Percentiles rank a stretch among this genome's conserved stretches.
Evolutionary conservation across 1,140 invertebrate genomes (phyloP).

Genomic region (Pararge aegeria): DNA sequence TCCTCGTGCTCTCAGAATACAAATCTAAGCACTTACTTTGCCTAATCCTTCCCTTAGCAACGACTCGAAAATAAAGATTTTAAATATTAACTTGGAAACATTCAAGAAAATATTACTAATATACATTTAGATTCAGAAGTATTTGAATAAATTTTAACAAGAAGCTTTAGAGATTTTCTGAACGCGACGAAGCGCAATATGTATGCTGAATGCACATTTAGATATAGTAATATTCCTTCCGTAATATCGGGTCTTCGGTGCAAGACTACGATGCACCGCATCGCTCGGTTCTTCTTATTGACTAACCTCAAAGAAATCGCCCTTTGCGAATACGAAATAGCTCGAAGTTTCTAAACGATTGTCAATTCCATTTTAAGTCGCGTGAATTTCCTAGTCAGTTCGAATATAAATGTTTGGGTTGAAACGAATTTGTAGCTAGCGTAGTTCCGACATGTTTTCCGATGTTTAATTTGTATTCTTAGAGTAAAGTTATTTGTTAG

Average conservation of each 20-base stretch:
- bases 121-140: neutral
- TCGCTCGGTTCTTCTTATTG: slow-evolving; percentile 29
- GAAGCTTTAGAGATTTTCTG: slow-evolving; percentile 15
- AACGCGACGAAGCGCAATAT: slow-evolving; percentile 13
- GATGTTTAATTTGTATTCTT: neutral
- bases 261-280: slow-evolving; percentile 15
- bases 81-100: neutral
- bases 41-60: too few species aligned
- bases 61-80: neutral
- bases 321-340: slow-evolving; percentile 42
- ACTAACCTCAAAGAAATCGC: slow-evolving; percentile 41
- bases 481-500: slow-evolving; percentile 1
- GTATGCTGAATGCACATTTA: slow-evolving; percentile 14
- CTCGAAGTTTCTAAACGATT: slow-evolving; percentile 23
- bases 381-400: slow-evolving; percentile 15
- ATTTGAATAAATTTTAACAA: slow-evolving; percentile 28
- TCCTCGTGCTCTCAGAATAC: too few species aligned
- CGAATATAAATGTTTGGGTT: slow-evolving; percentile 18
- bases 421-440: neutral
- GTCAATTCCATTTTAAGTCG: slow-evolving; percentile 30
- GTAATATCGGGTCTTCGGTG: slow-evolving; percentile 28
- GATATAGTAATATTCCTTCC: slow-evolving; percentile 30
- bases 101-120: neutral
- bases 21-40: too few species aligned
- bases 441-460: neutral